phyloP scores from a whole-genome alignment of 2,113 vertebrate species.

The Crypturellus undulatus region DNA sequence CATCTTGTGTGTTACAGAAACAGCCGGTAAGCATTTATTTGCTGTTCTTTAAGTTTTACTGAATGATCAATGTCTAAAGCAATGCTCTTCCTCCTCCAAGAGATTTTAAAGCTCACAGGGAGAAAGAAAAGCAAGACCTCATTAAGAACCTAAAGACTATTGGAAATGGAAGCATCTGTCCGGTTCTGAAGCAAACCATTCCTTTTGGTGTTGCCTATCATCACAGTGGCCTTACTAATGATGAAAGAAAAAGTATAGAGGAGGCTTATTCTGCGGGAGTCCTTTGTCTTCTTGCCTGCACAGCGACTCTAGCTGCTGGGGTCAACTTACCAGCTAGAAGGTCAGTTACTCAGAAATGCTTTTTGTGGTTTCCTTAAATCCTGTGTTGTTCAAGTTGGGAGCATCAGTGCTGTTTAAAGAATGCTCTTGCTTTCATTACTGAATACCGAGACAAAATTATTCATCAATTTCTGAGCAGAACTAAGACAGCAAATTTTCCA shows the following conservation, averaged over 20 bases:
- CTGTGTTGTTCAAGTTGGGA: neutral
- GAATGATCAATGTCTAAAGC: neutral
- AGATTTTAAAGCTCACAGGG: slow-evolving; percentile 79
- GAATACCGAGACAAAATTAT: neutral
- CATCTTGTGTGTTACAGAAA: neutral
- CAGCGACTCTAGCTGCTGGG: slow-evolving; percentile 95
- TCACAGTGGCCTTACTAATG: slow-evolving; percentile 91
- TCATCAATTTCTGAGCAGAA: neutral
- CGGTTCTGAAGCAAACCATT: slow-evolving; percentile 85
- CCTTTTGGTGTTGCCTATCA: slow-evolving; percentile 95
- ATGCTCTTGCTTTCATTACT: neutral
- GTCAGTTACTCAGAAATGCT: slow-evolving; percentile 62
- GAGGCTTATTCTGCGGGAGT: slow-evolving; percentile 89
- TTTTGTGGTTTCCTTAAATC: neutral
- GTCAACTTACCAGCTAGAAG: slow-evolving; percentile 96
- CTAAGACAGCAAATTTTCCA: neutral
- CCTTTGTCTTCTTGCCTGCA: slow-evolving; percentile 93
- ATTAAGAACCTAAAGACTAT: slow-evolving; percentile 81
- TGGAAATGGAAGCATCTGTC: slow-evolving; percentile 86
- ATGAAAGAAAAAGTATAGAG: slow-evolving; percentile 91
- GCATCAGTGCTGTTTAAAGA: neutral
- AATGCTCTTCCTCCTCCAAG: slow-evolving; percentile 66
- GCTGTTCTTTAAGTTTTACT: neutral
- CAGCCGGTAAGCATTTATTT: neutral
- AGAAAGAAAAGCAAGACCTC: slow-evolving; percentile 83